Percentiles rank a stretch among this genome's conserved stretches.
Conservation (phyloP, 2,888 invertebrate species). For the Drosophila anomelani region DNA sequence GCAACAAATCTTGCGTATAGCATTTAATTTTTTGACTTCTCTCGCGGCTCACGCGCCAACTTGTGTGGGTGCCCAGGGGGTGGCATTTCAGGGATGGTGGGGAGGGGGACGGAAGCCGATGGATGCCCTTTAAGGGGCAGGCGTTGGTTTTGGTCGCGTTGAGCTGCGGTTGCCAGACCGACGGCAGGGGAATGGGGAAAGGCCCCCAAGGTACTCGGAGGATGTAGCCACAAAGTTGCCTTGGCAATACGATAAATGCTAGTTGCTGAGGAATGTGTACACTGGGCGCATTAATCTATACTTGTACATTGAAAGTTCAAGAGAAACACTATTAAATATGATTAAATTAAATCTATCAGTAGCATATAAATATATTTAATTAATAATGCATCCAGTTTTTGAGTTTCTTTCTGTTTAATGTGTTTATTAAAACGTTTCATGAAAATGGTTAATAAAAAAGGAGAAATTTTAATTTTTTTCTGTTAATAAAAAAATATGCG, state of each 20-base stretch:
- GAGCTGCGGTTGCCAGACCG: conserved; percentile 25
- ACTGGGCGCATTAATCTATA: not conserved
- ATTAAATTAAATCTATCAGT: no score
- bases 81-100: not conserved
- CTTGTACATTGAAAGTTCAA: no score
- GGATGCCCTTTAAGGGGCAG: conserved; percentile 8
- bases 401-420: no score
- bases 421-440: no score
- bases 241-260: conserved; percentile 23
- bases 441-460: no score
- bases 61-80: conserved; percentile 20
- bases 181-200: not conserved
- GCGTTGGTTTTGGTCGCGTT: conserved; percentile 11
- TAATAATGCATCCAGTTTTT: no score
- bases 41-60: conserved; percentile 50
- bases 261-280: conserved; percentile 7
- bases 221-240: conserved; percentile 54
- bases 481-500: not conserved
- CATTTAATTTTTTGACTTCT: conserved; percentile 70
- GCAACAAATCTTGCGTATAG: conserved; percentile 64
- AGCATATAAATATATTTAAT: no score
- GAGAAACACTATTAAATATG: not conserved
- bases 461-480: no score
- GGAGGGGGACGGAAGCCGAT: not conserved
- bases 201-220: conserved; percentile 1